Percentiles rank a stretch among this genome's conserved stretches.
Evolutionary conservation across 2,888 invertebrate species (phyloP).

Genomic region (Papilio protenor): DNA sequence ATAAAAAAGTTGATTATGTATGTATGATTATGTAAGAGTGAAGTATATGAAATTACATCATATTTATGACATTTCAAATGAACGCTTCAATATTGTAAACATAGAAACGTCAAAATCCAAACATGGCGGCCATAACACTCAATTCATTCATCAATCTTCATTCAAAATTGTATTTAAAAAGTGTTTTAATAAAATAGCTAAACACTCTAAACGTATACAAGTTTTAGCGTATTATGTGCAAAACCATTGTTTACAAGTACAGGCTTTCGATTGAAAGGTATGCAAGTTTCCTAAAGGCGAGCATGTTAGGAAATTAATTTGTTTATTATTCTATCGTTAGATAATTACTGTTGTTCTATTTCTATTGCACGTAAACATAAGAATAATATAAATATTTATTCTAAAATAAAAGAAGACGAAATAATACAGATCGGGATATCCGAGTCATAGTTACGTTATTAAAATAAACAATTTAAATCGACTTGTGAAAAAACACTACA

Average conservation of each 20-base stretch:
- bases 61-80: too few species aligned
- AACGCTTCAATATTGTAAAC: too few species aligned
- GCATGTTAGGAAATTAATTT: neutral
- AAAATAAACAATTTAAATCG: neutral
- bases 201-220: neutral
- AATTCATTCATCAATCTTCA: too few species aligned
- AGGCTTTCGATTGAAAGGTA: neutral
- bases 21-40: too few species aligned
- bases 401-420: neutral
- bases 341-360: neutral
- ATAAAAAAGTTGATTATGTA: too few species aligned
- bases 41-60: too few species aligned
- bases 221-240: neutral
- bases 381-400: slow-evolving; percentile 11
- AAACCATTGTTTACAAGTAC: neutral
- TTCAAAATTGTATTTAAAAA: too few species aligned
- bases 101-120: too few species aligned
- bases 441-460: neutral
- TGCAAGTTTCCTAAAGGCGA: neutral
- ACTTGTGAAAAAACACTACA: neutral
- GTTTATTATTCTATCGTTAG: neutral
- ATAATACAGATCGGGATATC: slow-evolving; percentile 12
- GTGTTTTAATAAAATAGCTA: neutral
- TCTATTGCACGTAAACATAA: slow-evolving; percentile 1
- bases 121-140: too few species aligned